Conservation (phyloP, 37 sponge, comb jelly and placozoan genomes). For the Halichondria panicea region DNA sequence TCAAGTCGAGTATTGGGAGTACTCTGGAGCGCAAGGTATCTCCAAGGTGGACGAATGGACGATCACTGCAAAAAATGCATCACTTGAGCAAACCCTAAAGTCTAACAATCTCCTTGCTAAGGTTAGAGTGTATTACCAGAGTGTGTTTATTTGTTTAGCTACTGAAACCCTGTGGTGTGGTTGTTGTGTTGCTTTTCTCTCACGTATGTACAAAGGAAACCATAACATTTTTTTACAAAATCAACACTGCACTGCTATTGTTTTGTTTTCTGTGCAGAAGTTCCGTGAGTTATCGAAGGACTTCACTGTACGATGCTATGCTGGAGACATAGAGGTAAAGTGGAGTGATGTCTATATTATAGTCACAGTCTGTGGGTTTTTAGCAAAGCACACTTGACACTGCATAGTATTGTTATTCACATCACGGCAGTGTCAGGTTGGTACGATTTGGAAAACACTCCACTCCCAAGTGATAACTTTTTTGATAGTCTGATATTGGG, state of each 20-base stretch:
- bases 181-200: no score
- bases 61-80: conserved; percentile 9
- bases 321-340: conserved; percentile 28
- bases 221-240: no score
- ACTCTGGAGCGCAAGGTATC: neutral
- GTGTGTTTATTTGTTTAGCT: no score
- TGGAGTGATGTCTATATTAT: neutral
- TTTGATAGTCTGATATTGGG: neutral
- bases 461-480: neutral
- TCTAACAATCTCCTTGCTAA: neutral
- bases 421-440: no score
- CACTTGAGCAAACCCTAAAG: conserved; percentile 17
- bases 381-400: no score
- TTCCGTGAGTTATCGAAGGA: conserved; percentile 3
- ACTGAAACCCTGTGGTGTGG: no score
- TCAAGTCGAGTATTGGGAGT: conserved; percentile 33
- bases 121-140: no score
- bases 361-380: no score
- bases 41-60: conserved; percentile 15
- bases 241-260: conserved; percentile 2
- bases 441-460: no score
- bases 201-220: no score
- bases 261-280: neutral
- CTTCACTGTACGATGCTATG: conserved; percentile 16
- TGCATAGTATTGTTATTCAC: no score